A percentile compares a stretch with the other conserved stretches of the same genome.
phyloP scores from a whole-genome alignment of 2,113 vertebrate genomes.

The Urocynchramus pylzowi region DNA sequence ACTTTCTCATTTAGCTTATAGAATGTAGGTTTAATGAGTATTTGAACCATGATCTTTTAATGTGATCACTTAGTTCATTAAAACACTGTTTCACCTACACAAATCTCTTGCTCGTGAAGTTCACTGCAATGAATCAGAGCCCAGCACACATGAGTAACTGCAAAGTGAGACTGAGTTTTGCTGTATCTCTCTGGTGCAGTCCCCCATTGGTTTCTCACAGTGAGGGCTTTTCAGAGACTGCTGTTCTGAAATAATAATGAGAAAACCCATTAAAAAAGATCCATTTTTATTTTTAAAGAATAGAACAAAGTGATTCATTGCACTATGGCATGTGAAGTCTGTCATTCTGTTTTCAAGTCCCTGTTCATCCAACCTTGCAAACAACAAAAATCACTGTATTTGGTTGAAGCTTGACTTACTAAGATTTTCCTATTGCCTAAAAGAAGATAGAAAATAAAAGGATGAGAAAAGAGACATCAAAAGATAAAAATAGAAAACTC shows the following conservation, averaged over 20 bases:
- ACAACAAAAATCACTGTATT: background rate
- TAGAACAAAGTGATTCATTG: background rate
- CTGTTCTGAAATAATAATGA: conserved; percentile 55
- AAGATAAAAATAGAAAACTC: background rate
- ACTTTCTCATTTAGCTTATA: conserved; percentile 1
- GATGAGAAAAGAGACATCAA: background rate
- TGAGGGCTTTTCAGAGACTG: background rate
- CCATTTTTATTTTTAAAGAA: conserved; percentile 22
- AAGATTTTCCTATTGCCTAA: background rate
- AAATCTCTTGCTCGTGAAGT: conserved; percentile 37
- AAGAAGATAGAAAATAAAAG: background rate
- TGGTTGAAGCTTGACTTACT: background rate
- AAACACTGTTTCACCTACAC: conserved; percentile 18
- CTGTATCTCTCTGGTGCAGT: background rate
- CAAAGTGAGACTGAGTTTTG: background rate
- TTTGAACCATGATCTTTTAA: conserved; percentile 51
- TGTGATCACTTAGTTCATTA: conserved; percentile 55
- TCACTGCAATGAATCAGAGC: conserved; percentile 28
- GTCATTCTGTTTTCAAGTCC: background rate
- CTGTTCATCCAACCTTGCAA: background rate
- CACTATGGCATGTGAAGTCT: background rate
- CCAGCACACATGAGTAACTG: conserved; percentile 36
- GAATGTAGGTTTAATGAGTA: background rate
- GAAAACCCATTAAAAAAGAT: conserved; percentile 5
- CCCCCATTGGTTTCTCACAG: background rate